Base-by-base conservation (phyloP, 1,140 invertebrate species). In the Ruditapes philippinarum region DNA sequence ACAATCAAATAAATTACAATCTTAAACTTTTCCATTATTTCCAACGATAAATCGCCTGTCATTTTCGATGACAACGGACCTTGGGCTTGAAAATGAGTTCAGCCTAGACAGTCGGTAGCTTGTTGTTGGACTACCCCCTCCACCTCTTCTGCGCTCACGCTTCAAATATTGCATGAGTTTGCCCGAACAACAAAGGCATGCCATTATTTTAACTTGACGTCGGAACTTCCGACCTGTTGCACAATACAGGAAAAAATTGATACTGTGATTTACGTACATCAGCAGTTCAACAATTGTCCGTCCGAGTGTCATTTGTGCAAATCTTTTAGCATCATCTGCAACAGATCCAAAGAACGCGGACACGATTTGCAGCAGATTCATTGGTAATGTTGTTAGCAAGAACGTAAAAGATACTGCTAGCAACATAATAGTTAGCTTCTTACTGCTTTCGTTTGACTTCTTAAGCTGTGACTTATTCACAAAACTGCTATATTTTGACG, bases 221-320 rank as follows among this genome's bases (percentile, higher is more conserved):
- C 95, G 80, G 88, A 96, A 96, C 88, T 94, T 95, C 74, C 94
- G 91, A 0, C 96, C 95, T 12, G 94, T 95, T 22, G 95, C 94
- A 84, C 94, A 95, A 90, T 96, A 96, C 0, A 96, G 91, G 70
- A 95, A 95, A 90, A 96, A 96, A 90, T 96, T 96, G 31, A 95
- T 93, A 36, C 95, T 95, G 90, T 96, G 96, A 82, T 96, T 96
- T 11, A 95, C 81, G 88, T 96, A 96, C 94, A 96, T 95, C 0
- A 96, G 90, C 17, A 95, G 86, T 81, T 95, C 94, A 0, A 93
- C 92, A 28, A 95, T 89, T 0, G 95, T 94, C 28, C 90, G 90
- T 11, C 84, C 89, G 19, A 95, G 91, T 11, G 91, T 89, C 54
- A 94, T 91, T 33, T 87, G 91, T 2, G 92, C 92, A 62, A 51